Conservation (phyloP, 2,113 vertebrate species). For the Laterallus jamaicensis region DNA sequence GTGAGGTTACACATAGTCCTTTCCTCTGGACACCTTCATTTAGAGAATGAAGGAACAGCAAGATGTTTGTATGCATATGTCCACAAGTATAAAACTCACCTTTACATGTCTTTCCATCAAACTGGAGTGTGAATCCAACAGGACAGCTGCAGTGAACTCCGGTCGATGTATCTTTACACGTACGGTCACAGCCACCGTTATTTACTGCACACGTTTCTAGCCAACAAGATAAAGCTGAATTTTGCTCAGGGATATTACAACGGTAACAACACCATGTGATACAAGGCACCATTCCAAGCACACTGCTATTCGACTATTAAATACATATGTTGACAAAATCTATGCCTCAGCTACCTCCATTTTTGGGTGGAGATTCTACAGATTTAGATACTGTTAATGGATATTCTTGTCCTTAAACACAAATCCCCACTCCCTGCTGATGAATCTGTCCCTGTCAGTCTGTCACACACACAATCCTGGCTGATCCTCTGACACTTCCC, state of each 20-base stretch:
- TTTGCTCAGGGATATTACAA: not conserved
- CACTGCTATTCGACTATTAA: not conserved
- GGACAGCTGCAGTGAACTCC: constrained; percentile 98
- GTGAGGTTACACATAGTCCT: not conserved
- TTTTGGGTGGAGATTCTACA: not conserved
- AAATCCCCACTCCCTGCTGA: not conserved
- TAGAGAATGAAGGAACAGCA: not conserved
- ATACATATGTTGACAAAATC: not conserved
- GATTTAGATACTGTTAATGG: not conserved
- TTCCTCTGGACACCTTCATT: not conserved
- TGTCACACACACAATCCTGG: not conserved
- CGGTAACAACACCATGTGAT: not conserved
- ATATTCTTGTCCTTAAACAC: not conserved
- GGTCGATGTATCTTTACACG: constrained; percentile 95
- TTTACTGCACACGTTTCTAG: constrained; percentile 96
- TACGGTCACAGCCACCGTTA: constrained; percentile 96
- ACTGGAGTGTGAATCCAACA: constrained; percentile 90
- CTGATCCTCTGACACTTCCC: not conserved
- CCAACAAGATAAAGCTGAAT: constrained; percentile 18
- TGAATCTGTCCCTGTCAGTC: not conserved
- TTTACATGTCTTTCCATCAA: constrained; percentile 96
- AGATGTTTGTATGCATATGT: fast-evolving
- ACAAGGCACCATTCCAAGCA: not conserved
- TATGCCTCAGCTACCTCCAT: not conserved
- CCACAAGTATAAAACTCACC: constrained; percentile 69